A percentile compares a stretch with the other conserved stretches of the same genome.
Conservation (phyloP, 2,888 invertebrate species). For the Poecilus cupreus region DNA sequence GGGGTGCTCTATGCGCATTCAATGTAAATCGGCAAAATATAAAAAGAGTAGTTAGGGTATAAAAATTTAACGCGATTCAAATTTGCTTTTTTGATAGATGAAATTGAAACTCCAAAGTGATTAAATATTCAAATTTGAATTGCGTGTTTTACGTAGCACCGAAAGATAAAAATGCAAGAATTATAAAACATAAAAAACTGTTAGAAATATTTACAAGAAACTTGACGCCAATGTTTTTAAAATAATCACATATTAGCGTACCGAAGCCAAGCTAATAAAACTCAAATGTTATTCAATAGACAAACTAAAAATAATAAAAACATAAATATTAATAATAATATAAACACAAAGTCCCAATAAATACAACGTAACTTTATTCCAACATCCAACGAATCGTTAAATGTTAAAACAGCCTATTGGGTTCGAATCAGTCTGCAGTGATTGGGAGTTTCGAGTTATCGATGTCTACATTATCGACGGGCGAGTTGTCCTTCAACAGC, state of each 20-base stretch:
- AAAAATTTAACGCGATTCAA: not conserved
- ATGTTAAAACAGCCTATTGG: not conserved
- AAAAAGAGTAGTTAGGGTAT: not conserved
- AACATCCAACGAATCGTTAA: not conserved
- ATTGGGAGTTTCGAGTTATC: constrained; percentile 66
- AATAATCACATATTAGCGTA: constrained; percentile 68
- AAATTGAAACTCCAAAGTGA: not conserved
- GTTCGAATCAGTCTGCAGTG: not conserved
- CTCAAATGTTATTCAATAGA: not conserved
- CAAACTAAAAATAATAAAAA: not conserved
- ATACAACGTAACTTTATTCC: too few species aligned
- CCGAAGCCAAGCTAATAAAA: constrained; percentile 24
- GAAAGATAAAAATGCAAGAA: not conserved
- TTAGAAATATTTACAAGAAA: constrained; percentile 37
- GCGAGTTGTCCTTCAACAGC: constrained; percentile 70
- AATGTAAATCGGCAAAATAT: not conserved
- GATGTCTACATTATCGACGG: constrained; percentile 67
- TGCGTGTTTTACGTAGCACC: not conserved
- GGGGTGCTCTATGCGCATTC: not conserved
- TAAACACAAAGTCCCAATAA: constrained; percentile 21
- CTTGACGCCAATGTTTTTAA: constrained; percentile 13
- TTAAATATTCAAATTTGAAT: not conserved
- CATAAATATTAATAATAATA: constrained; percentile 24
- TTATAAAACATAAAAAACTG: not conserved
- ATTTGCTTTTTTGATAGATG: not conserved